Percentiles rank a stretch among this genome's conserved stretches.
phyloP scores from a whole-genome alignment of 2,888 invertebrate genomes.

The Mythimna albipuncta region DNA sequence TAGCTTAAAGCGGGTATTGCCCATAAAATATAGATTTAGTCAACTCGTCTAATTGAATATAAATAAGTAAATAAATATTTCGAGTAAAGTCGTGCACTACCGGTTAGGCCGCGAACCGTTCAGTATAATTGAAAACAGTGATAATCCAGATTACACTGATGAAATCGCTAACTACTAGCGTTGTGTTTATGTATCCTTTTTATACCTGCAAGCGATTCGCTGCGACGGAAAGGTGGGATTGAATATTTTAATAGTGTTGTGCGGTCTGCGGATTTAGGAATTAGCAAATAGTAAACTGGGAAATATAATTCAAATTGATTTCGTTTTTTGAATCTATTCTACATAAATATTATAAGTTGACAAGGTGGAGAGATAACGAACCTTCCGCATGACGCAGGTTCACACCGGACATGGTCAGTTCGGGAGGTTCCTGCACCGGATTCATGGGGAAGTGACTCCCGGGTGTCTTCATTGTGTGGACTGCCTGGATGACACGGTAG shows the following conservation, averaged over 20 bases:
- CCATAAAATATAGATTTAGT: not conserved
- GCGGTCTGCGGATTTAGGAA: not conserved
- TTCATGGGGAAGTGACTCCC: too few species aligned
- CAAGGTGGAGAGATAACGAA: too few species aligned
- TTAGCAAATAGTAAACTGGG: too few species aligned
- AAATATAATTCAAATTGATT: too few species aligned
- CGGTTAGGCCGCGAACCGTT: conserved; percentile 14
- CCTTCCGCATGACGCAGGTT: too few species aligned
- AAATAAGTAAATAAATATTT: conserved; percentile 5
- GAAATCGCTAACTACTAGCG: conserved; percentile 38
- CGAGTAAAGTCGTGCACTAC: not conserved
- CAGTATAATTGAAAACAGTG: conserved; percentile 45
- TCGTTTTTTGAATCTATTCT: too few species aligned
- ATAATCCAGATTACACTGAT: conserved; percentile 56
- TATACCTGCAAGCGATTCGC: conserved; percentile 46
- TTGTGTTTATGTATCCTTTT: conserved; percentile 34
- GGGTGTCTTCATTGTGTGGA: too few species aligned
- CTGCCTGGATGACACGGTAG: too few species aligned
- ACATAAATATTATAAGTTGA: too few species aligned
- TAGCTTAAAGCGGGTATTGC: too few species aligned
- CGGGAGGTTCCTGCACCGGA: too few species aligned
- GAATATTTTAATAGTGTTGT: conserved; percentile 28
- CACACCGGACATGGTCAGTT: too few species aligned
- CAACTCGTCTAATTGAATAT: not conserved
- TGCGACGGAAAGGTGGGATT: conserved; percentile 3